Evolutionary conservation across 2,797 vertebrate species (phyloP).

Genomic region (Tokudaia muenninki): DNA sequence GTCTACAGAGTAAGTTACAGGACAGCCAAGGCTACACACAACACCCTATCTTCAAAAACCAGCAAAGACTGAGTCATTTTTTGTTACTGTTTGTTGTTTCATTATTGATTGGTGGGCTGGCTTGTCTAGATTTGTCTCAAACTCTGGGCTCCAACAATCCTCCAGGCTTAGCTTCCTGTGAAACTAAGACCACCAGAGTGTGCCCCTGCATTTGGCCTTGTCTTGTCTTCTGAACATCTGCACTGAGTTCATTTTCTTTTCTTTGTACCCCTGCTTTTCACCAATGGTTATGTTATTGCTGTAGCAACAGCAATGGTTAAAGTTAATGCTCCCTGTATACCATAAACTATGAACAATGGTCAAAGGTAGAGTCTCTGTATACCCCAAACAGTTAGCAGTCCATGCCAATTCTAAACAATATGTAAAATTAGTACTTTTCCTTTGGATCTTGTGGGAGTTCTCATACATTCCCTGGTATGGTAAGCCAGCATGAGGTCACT

Average conservation of each 20-base stretch:
- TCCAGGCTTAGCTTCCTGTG: neutral
- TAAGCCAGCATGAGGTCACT: neutral
- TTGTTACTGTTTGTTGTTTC: neutral
- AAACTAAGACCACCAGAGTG: neutral
- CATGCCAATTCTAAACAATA: neutral
- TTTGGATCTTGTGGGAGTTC: neutral
- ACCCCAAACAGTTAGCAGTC: neutral
- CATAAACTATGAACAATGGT: neutral
- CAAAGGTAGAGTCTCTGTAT: neutral
- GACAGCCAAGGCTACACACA: neutral
- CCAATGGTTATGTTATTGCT: neutral
- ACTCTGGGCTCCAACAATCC: neutral
- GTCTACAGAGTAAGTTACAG: neutral
- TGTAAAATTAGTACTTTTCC: neutral
- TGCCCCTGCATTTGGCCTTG: neutral
- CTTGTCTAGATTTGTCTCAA: neutral
- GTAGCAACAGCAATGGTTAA: neutral
- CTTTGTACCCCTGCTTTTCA: neutral
- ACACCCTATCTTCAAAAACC: neutral
- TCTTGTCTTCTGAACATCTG: neutral
- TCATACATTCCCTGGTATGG: neutral
- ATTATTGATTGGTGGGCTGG: neutral
- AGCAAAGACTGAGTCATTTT: no score
- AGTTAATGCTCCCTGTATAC: neutral
- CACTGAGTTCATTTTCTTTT: neutral